Percentiles rank a stretch among this genome's conserved stretches.
Evolutionary conservation across 2,113 vertebrate genomes (phyloP).

Genomic region (Chunga burmeisteri): DNA sequence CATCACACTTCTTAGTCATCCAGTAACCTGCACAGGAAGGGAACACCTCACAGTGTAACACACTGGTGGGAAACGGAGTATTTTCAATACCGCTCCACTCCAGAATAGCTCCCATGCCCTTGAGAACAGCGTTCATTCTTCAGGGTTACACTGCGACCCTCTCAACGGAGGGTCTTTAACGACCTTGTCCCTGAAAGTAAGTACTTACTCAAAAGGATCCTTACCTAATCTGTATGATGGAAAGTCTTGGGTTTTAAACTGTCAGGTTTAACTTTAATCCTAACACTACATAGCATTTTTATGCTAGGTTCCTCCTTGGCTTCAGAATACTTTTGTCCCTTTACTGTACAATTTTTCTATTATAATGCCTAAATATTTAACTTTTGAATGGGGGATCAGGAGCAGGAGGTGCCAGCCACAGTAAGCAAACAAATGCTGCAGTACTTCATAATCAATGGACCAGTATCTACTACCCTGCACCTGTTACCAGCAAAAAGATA

Average conservation of each 20-base stretch:
- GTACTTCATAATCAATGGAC: neutral
- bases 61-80: rapidly evolving
- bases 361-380: neutral
- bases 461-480: neutral
- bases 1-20: neutral
- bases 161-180: neutral
- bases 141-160: neutral
- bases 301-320: neutral
- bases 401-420: neutral
- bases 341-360: neutral
- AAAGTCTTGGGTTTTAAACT: neutral
- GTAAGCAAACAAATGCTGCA: neutral
- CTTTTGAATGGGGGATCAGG: neutral
- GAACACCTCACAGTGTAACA: neutral
- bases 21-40: no score
- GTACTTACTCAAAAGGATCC: neutral
- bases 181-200: neutral
- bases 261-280: neutral
- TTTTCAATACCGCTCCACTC: no score
- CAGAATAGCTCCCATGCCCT: rapidly evolving
- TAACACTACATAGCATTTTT: neutral
- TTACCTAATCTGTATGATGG: rapidly evolving
- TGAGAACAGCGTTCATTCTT: rapidly evolving
- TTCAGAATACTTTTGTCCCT: neutral
- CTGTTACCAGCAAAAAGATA: neutral